Conservation (phyloP, 2,888 invertebrate genomes). For the Meiosimyza platycephala region DNA sequence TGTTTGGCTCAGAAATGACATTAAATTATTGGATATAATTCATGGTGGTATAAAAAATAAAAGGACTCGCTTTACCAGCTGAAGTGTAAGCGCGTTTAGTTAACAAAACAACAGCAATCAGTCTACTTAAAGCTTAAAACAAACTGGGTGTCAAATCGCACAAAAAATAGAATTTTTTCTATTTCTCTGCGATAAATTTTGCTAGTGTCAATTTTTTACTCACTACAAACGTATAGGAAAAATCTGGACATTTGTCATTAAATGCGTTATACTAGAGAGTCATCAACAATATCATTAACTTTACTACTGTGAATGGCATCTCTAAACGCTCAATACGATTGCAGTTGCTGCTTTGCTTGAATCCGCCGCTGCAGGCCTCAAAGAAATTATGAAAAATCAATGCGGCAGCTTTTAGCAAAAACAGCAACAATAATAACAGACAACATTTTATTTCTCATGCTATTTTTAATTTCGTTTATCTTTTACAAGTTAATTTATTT, state of each 20-base stretch:
- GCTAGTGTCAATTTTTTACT: no score
- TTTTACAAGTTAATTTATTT: background rate
- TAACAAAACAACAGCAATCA: background rate
- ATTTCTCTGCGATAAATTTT: no score
- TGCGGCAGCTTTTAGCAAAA: background rate
- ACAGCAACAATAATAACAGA: conserved; percentile 1
- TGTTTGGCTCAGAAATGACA: no score
- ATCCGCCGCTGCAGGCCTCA: background rate
- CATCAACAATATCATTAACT: background rate
- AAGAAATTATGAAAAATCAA: background rate
- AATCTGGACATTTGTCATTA: no score
- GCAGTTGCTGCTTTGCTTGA: no score
- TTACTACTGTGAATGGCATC: background rate
- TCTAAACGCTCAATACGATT: no score
- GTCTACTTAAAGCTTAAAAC: no score
- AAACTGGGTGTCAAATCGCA: no score
- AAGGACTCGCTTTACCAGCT: conserved; percentile 4
- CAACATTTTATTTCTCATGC: background rate
- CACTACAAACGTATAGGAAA: no score
- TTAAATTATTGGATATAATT: no score
- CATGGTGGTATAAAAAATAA: background rate
- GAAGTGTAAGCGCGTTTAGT: conserved; percentile 12
- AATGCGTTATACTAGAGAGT: background rate
- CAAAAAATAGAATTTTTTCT: no score
- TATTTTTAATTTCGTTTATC: conserved; percentile 2